phyloP scores from a whole-genome alignment of 2,797 vertebrate species.

The Echeneis naucrates region DNA sequence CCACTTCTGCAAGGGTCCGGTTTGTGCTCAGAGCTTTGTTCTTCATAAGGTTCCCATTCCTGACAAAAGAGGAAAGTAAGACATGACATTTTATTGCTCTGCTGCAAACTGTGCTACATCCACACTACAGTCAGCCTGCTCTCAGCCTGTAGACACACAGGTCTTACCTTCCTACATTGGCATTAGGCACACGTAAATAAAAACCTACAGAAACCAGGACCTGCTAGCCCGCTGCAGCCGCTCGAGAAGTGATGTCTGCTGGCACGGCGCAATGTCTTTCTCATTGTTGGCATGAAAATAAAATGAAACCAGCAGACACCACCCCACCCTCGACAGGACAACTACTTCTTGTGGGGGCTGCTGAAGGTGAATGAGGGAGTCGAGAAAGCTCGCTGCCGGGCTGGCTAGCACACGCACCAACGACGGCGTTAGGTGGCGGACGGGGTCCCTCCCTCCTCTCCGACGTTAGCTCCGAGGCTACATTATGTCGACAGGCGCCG shows the following conservation, averaged over 20 bases:
- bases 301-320: conserved; percentile 58
- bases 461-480: conserved; percentile 56
- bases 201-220: conserved; percentile 44
- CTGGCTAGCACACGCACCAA: conserved; percentile 65
- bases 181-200: conserved; percentile 59
- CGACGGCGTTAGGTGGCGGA: conserved; percentile 60
- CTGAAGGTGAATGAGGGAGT: conserved; percentile 83
- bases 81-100: conserved; percentile 57
- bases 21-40: conserved; percentile 57
- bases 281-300: conserved; percentile 44
- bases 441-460: conserved; percentile 77
- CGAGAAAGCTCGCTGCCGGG: conserved; percentile 71
- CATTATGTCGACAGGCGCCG: conserved; percentile 27
- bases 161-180: conserved; percentile 62
- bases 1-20: conserved; percentile 68
- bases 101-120: conserved; percentile 22
- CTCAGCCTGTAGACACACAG: conserved; percentile 35
- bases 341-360: conserved; percentile 73
- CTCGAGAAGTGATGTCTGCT: conserved; percentile 68
- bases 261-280: conserved; percentile 42
- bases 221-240: conserved; percentile 66
- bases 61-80: conserved; percentile 68
- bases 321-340: conserved; percentile 79
- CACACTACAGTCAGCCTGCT: conserved; percentile 26
- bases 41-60: conserved; percentile 74